A percentile compares a stretch with the other conserved stretches of the same genome.
phyloP scores from a whole-genome alignment of 2,113 vertebrate species.

The Alouatta palliata region DNA sequence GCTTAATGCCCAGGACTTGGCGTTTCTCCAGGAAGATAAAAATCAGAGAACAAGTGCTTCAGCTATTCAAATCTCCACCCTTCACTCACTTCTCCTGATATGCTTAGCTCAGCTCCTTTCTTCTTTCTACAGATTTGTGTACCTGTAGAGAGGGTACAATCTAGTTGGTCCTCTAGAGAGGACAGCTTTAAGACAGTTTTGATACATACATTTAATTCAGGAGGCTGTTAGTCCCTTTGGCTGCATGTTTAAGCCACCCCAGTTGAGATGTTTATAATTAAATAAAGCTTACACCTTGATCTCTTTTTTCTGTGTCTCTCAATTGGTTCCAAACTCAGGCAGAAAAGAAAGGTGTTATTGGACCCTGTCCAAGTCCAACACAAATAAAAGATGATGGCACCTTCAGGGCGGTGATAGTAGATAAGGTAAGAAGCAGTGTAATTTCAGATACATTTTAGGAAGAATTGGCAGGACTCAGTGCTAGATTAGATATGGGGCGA shows the following conservation, averaged over 20 bases:
- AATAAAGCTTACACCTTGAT: not conserved
- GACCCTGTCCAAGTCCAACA: not conserved
- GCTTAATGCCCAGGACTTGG: not conserved
- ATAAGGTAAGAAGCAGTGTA: not conserved
- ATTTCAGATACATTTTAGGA: not conserved
- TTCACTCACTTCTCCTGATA: not conserved
- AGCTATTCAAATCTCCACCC: not conserved
- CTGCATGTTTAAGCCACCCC: not conserved
- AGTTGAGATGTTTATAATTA: not conserved
- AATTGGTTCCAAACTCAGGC: not conserved
- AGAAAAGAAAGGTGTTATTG: not conserved
- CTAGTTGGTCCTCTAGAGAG: not conserved
- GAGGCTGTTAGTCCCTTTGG: not conserved
- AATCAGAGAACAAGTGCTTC: not conserved
- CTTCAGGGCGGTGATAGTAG: not conserved
- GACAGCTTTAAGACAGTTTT: not conserved
- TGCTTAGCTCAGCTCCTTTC: not conserved
- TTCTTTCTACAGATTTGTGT: not conserved
- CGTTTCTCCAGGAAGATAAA: not conserved
- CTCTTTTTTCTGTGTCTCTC: not conserved
- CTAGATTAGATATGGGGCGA: not conserved
- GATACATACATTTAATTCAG: not conserved
- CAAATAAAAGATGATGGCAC: not conserved
- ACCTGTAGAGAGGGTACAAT: not conserved
- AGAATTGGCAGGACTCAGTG: not conserved